Conservation (phyloP, 2,113 vertebrate species). For the Gymnobelideus leadbeateri region DNA sequence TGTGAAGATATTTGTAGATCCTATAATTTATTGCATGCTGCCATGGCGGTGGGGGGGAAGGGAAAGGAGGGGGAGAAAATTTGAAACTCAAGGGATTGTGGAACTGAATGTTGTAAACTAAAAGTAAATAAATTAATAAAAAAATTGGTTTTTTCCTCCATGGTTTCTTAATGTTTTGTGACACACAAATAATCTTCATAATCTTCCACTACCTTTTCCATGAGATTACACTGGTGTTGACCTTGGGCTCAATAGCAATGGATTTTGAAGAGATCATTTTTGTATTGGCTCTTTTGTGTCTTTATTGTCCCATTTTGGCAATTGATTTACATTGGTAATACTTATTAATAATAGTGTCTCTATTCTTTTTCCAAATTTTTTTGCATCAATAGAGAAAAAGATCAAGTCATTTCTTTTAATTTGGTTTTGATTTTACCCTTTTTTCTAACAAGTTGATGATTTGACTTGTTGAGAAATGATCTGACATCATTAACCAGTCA, state of each 20-base stretch:
- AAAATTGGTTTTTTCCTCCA: background rate
- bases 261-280: background rate
- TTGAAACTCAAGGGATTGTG: no score
- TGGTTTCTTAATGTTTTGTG: background rate
- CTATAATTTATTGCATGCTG: no score
- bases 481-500: background rate
- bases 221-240: background rate
- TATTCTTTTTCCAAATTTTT: background rate
- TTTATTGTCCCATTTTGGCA: background rate
- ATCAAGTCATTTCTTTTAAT: background rate
- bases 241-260: background rate
- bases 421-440: background rate
- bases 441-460: background rate
- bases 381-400: background rate
- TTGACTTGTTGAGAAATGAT: background rate
- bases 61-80: no score
- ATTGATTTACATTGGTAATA: background rate
- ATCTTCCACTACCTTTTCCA: background rate
- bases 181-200: background rate
- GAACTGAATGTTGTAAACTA: no score
- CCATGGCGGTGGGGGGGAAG: no score
- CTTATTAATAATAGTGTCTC: background rate
- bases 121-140: no score
- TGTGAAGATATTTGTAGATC: no score
- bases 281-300: background rate